Percentiles rank a stretch among this genome's conserved stretches.
These are phyloP conservation scores for Eupithecia subumbrata DNA, from an alignment of 2,888 invertebrate genomes.

Conservation along the genomic window DNA sequence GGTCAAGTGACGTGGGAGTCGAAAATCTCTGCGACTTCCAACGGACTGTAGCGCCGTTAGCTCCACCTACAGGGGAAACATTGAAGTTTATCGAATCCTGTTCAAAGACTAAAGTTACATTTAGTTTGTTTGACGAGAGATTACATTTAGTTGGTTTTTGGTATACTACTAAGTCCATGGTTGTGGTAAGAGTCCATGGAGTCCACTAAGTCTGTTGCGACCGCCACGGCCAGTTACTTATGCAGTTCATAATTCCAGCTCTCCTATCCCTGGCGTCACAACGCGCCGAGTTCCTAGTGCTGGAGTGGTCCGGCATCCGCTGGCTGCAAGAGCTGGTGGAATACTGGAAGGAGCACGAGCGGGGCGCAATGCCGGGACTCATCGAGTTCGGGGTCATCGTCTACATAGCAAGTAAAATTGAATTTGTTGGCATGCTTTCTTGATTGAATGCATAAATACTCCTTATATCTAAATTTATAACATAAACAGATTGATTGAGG, in stretches of 20 bases:
- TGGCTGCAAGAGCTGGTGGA: slow-evolving; percentile 90
- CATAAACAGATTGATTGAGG: neutral
- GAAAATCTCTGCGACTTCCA: no score
- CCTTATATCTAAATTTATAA: no score
- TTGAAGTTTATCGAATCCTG: no score
- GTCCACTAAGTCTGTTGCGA: no score
- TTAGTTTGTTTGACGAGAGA: no score
- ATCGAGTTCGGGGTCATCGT: slow-evolving; percentile 93
- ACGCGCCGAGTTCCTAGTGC: slow-evolving; percentile 91
- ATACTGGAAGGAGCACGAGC: slow-evolving; percentile 90
- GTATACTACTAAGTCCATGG: no score
- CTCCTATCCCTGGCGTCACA: slow-evolving; percentile 97
- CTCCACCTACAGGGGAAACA: no score
- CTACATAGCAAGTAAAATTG: slow-evolving; percentile 92
- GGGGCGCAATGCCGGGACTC: slow-evolving; percentile 91
- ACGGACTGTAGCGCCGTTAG: no score
- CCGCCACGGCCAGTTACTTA: neutral
- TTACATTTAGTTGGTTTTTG: no score
- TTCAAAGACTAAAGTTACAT: no score
- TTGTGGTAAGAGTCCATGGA: no score
- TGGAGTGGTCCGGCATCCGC: slow-evolving; percentile 91
- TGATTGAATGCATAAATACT: neutral
- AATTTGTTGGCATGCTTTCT: slow-evolving; percentile 64
- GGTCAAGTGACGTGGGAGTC: no score
- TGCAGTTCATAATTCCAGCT: slow-evolving; percentile 80